Evolutionary conservation across 2,888 invertebrate genomes (phyloP).

Genomic region (Hydropsyche betteni): DNA sequence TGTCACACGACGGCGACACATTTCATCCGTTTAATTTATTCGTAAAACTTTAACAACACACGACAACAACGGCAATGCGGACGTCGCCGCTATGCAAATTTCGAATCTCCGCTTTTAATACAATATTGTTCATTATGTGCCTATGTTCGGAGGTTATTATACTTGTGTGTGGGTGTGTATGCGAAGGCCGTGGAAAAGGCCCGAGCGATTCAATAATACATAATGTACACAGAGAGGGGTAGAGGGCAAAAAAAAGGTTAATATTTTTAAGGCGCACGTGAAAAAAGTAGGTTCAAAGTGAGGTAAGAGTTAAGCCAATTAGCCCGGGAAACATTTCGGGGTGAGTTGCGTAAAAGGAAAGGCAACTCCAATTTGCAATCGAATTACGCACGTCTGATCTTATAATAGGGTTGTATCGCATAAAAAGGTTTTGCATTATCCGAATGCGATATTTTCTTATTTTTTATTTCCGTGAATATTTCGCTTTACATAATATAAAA

Average conservation of each 20-base stretch:
- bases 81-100: conserved; percentile 21
- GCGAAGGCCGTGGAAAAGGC: too few relatives aligned
- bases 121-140: conserved; percentile 1
- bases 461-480: too few relatives aligned
- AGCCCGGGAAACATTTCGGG: conserved; percentile 7
- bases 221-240: too few relatives aligned
- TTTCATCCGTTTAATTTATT: conserved; percentile 44
- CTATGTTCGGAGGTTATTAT: not conserved
- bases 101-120: conserved; percentile 9
- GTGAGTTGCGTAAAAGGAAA: not conserved
- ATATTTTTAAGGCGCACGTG: too few relatives aligned
- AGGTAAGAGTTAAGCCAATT: conserved; percentile 13
- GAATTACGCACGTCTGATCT: conserved; percentile 20
- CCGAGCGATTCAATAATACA: too few relatives aligned
- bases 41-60: conserved; percentile 38
- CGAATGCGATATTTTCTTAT: too few relatives aligned
- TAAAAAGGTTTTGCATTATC: too few relatives aligned
- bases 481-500: too few relatives aligned
- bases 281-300: too few relatives aligned
- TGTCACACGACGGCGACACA: conserved; percentile 32
- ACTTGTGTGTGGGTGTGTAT: too few relatives aligned
- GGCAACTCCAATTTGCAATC: conserved; percentile 13
- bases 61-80: conserved; percentile 26
- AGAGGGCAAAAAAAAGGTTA: too few relatives aligned
- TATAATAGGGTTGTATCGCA: not conserved